phyloP scores from a whole-genome alignment of 2,113 vertebrate genomes.

The Otus sunia region DNA sequence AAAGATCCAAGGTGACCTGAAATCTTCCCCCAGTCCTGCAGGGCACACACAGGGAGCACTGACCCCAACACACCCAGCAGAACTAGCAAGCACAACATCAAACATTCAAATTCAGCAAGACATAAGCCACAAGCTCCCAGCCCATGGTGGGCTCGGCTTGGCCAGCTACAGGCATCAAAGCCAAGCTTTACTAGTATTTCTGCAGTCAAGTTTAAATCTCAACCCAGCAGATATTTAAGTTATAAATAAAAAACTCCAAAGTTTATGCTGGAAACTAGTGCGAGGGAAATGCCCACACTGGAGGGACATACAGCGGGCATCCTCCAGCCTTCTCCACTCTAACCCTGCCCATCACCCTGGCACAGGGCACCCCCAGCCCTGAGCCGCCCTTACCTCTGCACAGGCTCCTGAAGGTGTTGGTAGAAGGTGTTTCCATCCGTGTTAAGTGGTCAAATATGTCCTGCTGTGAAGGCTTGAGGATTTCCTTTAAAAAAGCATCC shows the following conservation, averaged over 20 bases:
- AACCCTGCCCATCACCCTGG: background rate
- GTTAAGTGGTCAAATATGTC: background rate
- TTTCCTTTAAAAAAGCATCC: background rate
- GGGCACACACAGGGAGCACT: accelerated
- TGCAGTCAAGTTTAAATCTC: background rate
- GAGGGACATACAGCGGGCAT: accelerated
- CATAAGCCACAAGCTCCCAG: background rate
- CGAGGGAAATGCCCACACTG: accelerated
- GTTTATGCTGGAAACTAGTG: accelerated
- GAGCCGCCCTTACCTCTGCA: background rate
- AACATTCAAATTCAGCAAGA: accelerated
- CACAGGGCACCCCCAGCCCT: background rate
- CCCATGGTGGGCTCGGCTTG: accelerated
- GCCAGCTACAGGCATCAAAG: background rate
- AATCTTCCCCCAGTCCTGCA: background rate
- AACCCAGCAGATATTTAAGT: background rate
- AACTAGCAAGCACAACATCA: accelerated
- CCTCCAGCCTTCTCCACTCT: background rate
- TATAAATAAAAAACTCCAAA: accelerated
- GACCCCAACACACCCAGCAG: background rate
- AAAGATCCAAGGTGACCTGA: accelerated
- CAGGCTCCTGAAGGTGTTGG: accelerated
- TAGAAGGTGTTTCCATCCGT: accelerated
- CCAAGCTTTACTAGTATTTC: accelerated
- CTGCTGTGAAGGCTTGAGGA: background rate